A percentile compares a stretch with the other conserved stretches of the same genome.
phyloP scores from a whole-genome alignment of 2,797 vertebrate species.

The Darevskia nairensis region DNA sequence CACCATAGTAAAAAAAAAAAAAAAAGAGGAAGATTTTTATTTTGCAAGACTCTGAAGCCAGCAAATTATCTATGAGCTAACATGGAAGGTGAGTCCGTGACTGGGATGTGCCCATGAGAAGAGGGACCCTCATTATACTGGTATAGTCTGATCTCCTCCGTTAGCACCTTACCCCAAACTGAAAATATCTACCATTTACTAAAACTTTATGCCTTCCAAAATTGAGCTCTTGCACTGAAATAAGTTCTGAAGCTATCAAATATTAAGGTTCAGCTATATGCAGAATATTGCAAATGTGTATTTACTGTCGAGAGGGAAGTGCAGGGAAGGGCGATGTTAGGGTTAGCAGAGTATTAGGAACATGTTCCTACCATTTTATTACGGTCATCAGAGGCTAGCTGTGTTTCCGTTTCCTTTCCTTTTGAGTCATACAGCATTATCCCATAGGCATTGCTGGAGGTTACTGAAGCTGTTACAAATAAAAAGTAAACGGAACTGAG shows the following conservation, averaged over 20 bases:
- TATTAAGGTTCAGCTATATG: no score
- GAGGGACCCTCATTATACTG: neutral
- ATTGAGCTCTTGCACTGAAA: neutral
- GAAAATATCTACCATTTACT: neutral
- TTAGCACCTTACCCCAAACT: neutral
- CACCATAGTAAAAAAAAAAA: neutral
- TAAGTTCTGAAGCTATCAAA: neutral
- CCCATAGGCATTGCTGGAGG: neutral
- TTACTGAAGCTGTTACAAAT: conserved; percentile 8
- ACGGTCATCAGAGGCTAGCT: neutral
- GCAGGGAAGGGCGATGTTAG: neutral
- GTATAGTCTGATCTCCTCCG: neutral
- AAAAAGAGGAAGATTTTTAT: neutral
- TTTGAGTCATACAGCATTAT: neutral
- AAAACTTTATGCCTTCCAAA: neutral
- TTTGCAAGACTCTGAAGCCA: neutral
- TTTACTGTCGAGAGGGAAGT: neutral
- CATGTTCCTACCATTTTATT: neutral
- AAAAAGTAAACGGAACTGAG: neutral
- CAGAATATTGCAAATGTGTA: neutral
- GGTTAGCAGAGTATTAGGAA: neutral
- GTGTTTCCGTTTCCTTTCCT: neutral
- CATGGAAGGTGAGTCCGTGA: neutral
- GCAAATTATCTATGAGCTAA: neutral
- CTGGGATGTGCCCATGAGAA: neutral